phyloP scores from a whole-genome alignment of 2,797 vertebrate genomes.

The Mormyrops attenuatus region DNA sequence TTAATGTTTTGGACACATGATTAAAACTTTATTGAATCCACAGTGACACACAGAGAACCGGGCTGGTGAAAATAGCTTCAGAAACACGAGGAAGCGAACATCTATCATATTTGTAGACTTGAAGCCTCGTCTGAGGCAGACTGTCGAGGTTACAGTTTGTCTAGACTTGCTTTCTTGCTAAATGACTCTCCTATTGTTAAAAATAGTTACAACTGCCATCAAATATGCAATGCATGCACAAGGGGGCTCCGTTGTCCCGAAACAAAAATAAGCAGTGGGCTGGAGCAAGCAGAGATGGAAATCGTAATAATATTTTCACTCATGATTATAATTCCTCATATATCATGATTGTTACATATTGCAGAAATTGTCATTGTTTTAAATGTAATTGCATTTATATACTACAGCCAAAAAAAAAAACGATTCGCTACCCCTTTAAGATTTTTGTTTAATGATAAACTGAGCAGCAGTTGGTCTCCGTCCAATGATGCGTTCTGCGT shows the following conservation, averaged over 20 bases:
- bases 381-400: not conserved
- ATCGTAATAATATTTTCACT: not conserved
- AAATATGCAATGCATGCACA: not conserved
- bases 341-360: not conserved
- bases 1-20: not conserved
- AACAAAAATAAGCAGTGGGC: not conserved
- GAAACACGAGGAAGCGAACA: not conserved
- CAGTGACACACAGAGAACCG: not conserved
- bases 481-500: not conserved
- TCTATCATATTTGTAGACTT: not conserved
- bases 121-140: not conserved
- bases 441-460: not conserved
- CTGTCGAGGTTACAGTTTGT: not conserved
- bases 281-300: not conserved
- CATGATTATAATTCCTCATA: not conserved
- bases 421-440: not conserved
- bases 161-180: not conserved
- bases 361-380: not conserved
- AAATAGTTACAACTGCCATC: slow-evolving; percentile 8
- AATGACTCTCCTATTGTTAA: not conserved
- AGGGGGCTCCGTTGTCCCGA: not conserved
- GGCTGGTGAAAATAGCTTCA: not conserved
- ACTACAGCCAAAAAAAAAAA: not conserved
- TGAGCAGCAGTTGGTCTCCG: not conserved
- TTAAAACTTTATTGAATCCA: not conserved